Evolutionary conservation across 2,888 invertebrate genomes (phyloP).

Genomic region (Unio delphinus): DNA sequence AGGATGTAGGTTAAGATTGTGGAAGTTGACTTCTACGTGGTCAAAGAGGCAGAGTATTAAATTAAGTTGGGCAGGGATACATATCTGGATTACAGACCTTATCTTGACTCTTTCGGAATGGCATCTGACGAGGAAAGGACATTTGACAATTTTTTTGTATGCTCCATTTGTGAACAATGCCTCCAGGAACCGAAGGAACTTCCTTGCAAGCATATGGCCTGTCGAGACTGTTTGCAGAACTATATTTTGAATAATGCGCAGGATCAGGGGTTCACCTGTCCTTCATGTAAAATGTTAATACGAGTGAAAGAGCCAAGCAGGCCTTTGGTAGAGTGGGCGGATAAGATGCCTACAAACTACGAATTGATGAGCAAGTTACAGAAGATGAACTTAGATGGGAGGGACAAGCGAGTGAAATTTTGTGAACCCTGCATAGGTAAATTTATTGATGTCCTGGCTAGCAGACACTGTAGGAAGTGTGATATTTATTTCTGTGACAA

Average conservation of each 20-base stretch:
- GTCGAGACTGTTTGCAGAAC: conserved; percentile 18
- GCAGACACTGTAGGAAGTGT: conserved; percentile 30
- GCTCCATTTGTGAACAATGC: conserved; percentile 17
- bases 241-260: conserved; percentile 16
- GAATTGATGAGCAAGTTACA: conserved; percentile 12
- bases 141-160: conserved; percentile 3
- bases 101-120: no score
- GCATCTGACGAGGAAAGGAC: no score
- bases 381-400: conserved; percentile 4
- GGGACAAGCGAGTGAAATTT: conserved; percentile 5
- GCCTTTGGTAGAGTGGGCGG: conserved; percentile 21
- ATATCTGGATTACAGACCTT: no score
- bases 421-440: conserved; percentile 21
- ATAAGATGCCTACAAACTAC: conserved; percentile 16
- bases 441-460: conserved; percentile 11
- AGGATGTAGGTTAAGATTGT: no score
- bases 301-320: conserved; percentile 10
- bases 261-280: conserved; percentile 18
- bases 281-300: conserved; percentile 8
- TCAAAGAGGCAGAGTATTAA: no score
- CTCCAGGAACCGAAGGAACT: conserved; percentile 22
- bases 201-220: conserved; percentile 23
- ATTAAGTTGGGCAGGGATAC: no score
- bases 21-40: no score
- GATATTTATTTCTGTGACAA: conserved; percentile 32